A percentile compares a stretch with the other conserved stretches of the same genome.
Conservation (phyloP, 1,140 invertebrate genomes). For the Zaprionus vittiger region DNA sequence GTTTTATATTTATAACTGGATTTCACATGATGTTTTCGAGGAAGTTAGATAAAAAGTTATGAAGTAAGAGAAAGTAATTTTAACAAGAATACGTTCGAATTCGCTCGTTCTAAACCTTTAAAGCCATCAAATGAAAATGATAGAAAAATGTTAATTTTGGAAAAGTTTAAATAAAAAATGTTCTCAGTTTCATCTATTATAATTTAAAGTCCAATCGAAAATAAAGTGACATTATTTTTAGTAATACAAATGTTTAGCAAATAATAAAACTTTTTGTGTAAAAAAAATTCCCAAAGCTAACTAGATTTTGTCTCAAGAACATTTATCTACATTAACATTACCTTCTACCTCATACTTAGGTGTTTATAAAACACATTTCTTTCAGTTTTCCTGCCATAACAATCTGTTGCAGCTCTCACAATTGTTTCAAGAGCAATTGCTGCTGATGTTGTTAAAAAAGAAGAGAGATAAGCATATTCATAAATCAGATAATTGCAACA, state of each 20-base stretch:
- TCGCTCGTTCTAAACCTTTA: no score
- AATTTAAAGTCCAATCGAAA: no score
- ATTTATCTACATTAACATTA: not conserved
- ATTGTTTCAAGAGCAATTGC: conserved; percentile 10
- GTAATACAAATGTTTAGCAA: not conserved
- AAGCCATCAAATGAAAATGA: no score
- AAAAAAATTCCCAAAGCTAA: not conserved
- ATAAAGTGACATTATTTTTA: not conserved
- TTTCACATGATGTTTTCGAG: no score
- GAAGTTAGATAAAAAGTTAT: no score
- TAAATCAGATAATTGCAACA: conserved; percentile 40
- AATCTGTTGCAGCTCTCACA: conserved; percentile 15
- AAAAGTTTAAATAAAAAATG: no score
- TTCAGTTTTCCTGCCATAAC: not conserved
- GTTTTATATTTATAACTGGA: no score
- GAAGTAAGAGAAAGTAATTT: no score
- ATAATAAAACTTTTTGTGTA: no score
- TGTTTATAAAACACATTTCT: not conserved
- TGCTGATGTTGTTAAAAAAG: not conserved
- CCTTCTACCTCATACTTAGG: not conserved
- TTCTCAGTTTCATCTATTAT: no score
- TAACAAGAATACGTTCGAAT: no score
- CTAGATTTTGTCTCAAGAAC: not conserved
- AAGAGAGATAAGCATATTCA: conserved; percentile 1
- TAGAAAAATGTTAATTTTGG: no score